These are phyloP conservation scores for Numida meleagris DNA, from an alignment of 2,113 vertebrate genomes.

Conservation along the genomic window DNA sequence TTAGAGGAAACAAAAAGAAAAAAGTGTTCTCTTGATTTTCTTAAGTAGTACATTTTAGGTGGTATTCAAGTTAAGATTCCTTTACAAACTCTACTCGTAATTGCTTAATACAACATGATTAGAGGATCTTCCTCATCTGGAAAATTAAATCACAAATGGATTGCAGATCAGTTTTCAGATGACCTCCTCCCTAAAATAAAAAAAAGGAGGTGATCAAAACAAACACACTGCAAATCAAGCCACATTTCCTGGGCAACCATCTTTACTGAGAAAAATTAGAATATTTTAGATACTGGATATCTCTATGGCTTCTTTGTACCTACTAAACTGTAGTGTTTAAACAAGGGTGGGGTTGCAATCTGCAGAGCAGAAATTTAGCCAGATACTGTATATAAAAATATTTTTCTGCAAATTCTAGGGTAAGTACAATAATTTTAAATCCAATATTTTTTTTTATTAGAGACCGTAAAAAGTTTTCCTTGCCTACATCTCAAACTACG, in stretches of 20 bases:
- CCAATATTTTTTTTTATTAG: background rate
- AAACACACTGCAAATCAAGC: background rate
- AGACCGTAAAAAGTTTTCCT: background rate
- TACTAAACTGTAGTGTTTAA: background rate
- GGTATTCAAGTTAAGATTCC: background rate
- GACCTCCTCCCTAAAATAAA: background rate
- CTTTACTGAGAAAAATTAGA: background rate
- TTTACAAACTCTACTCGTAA: slow-evolving; percentile 21
- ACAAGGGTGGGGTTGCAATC: background rate
- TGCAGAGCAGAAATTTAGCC: background rate
- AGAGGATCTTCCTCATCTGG: slow-evolving; percentile 60
- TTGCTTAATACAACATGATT: slow-evolving; percentile 40
- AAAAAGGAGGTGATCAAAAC: background rate
- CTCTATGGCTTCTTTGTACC: background rate
- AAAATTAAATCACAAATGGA: slow-evolving; percentile 66
- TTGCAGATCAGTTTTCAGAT: slow-evolving; percentile 51
- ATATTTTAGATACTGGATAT: background rate
- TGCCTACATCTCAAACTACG: background rate
- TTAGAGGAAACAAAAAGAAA: background rate
- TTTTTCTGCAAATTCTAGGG: background rate
- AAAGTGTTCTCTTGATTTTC: too few relatives aligned
- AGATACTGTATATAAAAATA: background rate
- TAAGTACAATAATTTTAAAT: background rate
- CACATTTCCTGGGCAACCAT: background rate
- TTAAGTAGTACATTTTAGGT: background rate